Evolutionary conservation across 92 coral and sea anemone species (phyloP).

Genomic region (Chrysogorgia sp.): DNA sequence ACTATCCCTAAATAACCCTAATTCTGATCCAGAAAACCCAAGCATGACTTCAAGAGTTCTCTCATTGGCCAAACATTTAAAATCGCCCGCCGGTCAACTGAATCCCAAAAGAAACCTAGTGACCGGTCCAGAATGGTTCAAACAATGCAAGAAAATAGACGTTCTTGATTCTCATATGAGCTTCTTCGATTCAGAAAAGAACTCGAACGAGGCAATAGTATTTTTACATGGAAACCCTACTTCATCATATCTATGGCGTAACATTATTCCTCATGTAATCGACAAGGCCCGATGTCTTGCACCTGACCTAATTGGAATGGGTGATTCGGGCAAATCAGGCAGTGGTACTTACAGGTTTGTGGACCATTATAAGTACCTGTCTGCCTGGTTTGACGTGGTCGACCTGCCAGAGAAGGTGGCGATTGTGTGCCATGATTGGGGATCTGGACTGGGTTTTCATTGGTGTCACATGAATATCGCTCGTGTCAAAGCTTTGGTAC

Average conservation of each 20-base stretch:
- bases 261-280: constrained; percentile 24
- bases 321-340: constrained; percentile 39
- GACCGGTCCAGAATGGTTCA: constrained; percentile 33
- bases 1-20: no score
- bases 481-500: constrained; percentile 32
- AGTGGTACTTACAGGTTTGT: constrained; percentile 34
- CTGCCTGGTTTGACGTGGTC: constrained; percentile 33
- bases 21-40: neutral
- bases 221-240: constrained; percentile 56
- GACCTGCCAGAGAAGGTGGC: constrained; percentile 22
- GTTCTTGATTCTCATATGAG: constrained; percentile 39
- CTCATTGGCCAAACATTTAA: constrained; percentile 11
- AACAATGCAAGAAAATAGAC: constrained; percentile 27
- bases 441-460: constrained; percentile 50
- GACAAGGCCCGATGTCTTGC: constrained; percentile 39
- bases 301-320: constrained; percentile 55
- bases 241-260: constrained; percentile 53
- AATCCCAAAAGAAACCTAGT: neutral
- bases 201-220: constrained; percentile 25
- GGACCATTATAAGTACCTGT: constrained; percentile 37
- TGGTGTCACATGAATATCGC: constrained; percentile 38
- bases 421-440: constrained; percentile 51
- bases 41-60: constrained; percentile 24
- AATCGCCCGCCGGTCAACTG: neutral
- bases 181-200: constrained; percentile 21